Base-by-base conservation (phyloP, 1,140 invertebrate genomes). In the Heliothis subflexa region DNA sequence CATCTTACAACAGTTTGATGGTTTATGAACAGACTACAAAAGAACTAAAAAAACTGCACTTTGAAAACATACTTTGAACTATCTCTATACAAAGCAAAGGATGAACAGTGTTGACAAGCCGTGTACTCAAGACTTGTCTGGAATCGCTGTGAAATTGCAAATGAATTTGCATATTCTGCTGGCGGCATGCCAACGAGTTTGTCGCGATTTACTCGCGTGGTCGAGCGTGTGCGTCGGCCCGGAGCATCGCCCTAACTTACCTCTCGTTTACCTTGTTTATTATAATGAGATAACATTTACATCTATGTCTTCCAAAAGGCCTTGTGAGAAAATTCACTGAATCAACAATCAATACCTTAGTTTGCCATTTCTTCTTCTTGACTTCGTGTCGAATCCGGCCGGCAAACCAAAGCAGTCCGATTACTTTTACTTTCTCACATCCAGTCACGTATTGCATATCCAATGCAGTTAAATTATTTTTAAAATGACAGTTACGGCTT, bases 91-190 rank as follows among this genome's bases (percentile, higher is more conserved):
- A 50, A 52, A 54, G 49, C 18, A 54, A 62, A 66, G 49, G 66
- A 78, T 84, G 78, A 80, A 68, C 78, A 68, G 75, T 86, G 89
- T 88, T 89, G 90, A 90, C 87, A 91, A 79, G 71, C 75, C 81
- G 78, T 86, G 85, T 86, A 84, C 85, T 82, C 82, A 81, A 64
- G 74, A 68, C 66, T 76, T 66, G 85, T 83, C 89, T 86, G 87
- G 82, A 89, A 83, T 77, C 78, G 82, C 80, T 64, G 78, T 79
- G 78, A 84, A 62, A 87, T 83, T 88, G 89, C 88, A 88, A 87
- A 91, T 89, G 87, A 91, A 86, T 91, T 85, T 91, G 90, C 91
- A 91, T 88, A 85, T 86, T 88, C 74, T 57, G 12, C 78, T 91
- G 91, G 91, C 89, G 49, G 0, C 10, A 4, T 57, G 89, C 89